Conservation (phyloP, 2,113 vertebrate species). For the Pungitius pungitius region DNA sequence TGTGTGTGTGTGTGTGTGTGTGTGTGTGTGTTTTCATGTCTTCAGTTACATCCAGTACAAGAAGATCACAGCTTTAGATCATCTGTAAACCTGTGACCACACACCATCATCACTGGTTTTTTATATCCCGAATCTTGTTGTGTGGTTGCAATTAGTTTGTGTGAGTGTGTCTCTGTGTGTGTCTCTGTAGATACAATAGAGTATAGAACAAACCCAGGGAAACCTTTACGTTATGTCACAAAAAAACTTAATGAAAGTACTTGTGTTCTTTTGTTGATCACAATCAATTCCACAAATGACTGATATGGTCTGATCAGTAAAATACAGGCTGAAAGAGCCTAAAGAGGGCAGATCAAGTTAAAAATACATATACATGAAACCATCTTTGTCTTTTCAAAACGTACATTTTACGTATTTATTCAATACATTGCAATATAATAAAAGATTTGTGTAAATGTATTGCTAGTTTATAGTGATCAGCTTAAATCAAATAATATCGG, state of each 20-base stretch:
- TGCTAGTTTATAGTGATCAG: too few relatives aligned
- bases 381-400: not conserved
- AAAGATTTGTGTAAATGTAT: not conserved
- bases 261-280: not conserved
- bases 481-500: not conserved
- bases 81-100: not conserved
- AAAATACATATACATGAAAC: too few relatives aligned
- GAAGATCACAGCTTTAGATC: not conserved
- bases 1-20: slow-evolving; percentile 4
- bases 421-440: not conserved
- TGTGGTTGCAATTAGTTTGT: not conserved
- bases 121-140: too few relatives aligned
- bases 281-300: not conserved
- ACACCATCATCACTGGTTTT: slow-evolving; percentile 9
- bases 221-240: not conserved
- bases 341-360: not conserved
- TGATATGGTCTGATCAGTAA: not conserved
- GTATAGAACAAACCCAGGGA: not conserved
- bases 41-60: not conserved
- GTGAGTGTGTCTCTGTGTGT: not conserved
- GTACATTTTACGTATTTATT: not conserved
- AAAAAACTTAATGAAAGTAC: not conserved
- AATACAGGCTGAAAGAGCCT: not conserved
- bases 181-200: not conserved
- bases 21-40: slow-evolving; percentile 10